These are phyloP conservation scores for Amblyopsis hoosieri DNA, from an alignment of 2,797 vertebrate genomes.

Conservation along the genomic window DNA sequence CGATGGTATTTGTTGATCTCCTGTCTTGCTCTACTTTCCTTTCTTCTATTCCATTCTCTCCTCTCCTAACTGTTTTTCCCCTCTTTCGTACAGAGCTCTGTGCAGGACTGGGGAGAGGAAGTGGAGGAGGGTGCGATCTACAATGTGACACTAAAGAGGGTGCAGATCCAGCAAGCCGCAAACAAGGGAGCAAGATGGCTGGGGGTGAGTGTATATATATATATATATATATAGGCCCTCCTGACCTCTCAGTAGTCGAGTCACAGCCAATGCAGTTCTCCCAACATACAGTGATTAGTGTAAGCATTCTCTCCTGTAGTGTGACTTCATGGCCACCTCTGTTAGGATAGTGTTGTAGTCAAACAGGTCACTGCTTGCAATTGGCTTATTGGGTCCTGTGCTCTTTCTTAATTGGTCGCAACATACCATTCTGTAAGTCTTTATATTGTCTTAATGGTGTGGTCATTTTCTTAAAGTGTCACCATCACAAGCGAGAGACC, in stretches of 20 bases:
- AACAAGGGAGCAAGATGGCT: constrained; percentile 97
- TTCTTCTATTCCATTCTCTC: background rate
- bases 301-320: no score
- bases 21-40: background rate
- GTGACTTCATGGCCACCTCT: no score
- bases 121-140: constrained; percentile 95
- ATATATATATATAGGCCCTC: background rate
- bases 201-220: constrained; percentile 82
- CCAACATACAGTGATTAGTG: no score
- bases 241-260: constrained; percentile 5
- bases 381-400: no score
- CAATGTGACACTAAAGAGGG: constrained; percentile 92
- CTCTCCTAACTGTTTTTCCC: constrained; percentile 12
- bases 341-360: no score
- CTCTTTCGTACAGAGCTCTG: constrained; percentile 82
- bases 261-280: background rate
- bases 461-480: no score
- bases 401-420: no score
- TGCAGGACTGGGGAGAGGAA: constrained; percentile 95
- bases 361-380: no score
- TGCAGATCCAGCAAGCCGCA: constrained; percentile 94
- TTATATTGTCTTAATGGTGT: no score
- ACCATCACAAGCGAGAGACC: no score
- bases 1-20: background rate
- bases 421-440: no score